Evolutionary conservation across 2,113 vertebrate species (phyloP).

Genomic region (Phyllopteryx taeniolatus): DNA sequence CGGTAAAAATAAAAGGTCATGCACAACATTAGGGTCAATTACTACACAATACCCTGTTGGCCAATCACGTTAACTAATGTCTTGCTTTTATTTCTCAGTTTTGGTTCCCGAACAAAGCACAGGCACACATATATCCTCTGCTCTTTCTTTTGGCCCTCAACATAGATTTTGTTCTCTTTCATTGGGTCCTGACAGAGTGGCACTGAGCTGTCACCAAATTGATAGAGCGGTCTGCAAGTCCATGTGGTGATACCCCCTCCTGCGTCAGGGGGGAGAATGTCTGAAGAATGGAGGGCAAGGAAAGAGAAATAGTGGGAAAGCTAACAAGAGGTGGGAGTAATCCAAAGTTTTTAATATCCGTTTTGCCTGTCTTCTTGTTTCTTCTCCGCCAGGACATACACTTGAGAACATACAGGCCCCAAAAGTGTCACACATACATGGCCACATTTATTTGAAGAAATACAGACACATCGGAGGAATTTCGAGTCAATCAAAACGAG

Average conservation of each 20-base stretch:
- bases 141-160: slow-evolving; percentile 59
- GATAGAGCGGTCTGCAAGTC: slow-evolving; percentile 74
- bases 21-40: slow-evolving; percentile 75
- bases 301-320: slow-evolving; percentile 67
- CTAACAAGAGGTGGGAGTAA: slow-evolving; percentile 42
- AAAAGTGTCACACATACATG: slow-evolving; percentile 34
- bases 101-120: slow-evolving; percentile 69
- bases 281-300: slow-evolving; percentile 42
- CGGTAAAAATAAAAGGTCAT: slow-evolving; percentile 67
- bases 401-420: slow-evolving; percentile 26
- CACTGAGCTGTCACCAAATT: slow-evolving; percentile 72
- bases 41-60: slow-evolving; percentile 68
- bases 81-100: slow-evolving; percentile 62
- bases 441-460: slow-evolving; percentile 23
- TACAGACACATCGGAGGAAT: slow-evolving; percentile 1
- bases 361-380: slow-evolving; percentile 30
- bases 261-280: slow-evolving; percentile 54
- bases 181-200: slow-evolving; percentile 70
- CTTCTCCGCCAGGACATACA: slow-evolving; percentile 29
- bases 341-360: slow-evolving; percentile 58
- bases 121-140: slow-evolving; percentile 61
- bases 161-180: slow-evolving; percentile 74
- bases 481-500: slow-evolving; percentile 24
- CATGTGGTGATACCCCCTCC: slow-evolving; percentile 60
- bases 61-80: slow-evolving; percentile 61